phyloP scores from a whole-genome alignment of 2,797 vertebrate genomes.

The Tokudaia muenninki region DNA sequence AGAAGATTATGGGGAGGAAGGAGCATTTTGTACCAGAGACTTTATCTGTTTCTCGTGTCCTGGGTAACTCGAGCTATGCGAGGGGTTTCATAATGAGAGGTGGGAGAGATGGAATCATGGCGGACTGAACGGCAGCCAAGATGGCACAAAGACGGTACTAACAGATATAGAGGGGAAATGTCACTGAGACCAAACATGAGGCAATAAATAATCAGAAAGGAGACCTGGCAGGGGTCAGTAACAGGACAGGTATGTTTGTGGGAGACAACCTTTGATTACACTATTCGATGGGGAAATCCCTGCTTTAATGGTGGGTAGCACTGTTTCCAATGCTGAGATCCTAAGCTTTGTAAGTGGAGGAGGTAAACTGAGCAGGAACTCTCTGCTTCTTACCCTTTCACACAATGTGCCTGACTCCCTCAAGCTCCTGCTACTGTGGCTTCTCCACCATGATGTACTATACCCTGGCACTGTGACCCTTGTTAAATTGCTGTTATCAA shows the following conservation, averaged over 20 bases:
- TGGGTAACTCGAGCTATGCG: neutral
- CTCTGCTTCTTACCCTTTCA: neutral
- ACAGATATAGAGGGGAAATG: neutral
- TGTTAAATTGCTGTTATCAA: neutral
- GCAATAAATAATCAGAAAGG: neutral
- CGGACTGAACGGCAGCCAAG: fast-evolving
- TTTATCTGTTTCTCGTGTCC: neutral
- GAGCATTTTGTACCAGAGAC: neutral
- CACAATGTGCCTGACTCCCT: neutral
- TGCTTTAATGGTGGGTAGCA: neutral
- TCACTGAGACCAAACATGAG: neutral
- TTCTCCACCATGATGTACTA: neutral
- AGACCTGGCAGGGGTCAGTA: neutral
- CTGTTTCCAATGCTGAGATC: neutral
- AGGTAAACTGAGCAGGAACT: neutral
- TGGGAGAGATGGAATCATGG: neutral
- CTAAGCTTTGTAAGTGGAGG: neutral
- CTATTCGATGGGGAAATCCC: neutral
- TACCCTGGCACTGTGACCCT: neutral
- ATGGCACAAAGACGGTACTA: neutral
- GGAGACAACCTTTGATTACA: neutral
- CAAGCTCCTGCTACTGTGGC: neutral
- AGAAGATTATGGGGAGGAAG: neutral
- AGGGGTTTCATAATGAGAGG: neutral
- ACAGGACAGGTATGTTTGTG: neutral